These are phyloP conservation scores for Antheraea mylitta DNA, from an alignment of 1,140 invertebrate genomes.

Conservation along the genomic window DNA sequence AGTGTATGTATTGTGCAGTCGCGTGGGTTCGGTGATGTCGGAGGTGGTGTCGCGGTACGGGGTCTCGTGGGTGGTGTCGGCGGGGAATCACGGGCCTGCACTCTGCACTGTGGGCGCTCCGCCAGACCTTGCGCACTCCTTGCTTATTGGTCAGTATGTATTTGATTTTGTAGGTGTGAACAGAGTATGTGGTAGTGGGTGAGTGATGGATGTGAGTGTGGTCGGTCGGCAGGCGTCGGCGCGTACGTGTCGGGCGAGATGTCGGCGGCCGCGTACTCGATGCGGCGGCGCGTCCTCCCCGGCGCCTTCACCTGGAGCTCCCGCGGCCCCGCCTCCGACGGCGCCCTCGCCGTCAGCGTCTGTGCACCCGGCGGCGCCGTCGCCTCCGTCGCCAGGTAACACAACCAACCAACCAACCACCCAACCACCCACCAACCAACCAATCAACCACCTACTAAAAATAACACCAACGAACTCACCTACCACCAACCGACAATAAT, in stretches of 20 bases:
- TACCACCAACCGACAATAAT: no score
- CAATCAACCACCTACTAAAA: no score
- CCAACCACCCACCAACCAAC: no score
- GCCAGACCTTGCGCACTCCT: constrained; percentile 90
- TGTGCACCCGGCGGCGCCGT: no score
- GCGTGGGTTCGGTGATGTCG: constrained; percentile 91
- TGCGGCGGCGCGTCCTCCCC: constrained; percentile 89
- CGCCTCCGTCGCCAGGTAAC: no score
- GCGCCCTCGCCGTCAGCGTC: constrained; percentile 91
- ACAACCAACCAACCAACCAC: no score
- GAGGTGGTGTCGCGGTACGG: constrained; percentile 96
- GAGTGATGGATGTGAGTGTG: no score
- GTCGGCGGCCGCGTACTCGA: constrained; percentile 97
- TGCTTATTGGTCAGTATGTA: constrained; percentile 85
- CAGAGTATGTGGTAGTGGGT: no score
- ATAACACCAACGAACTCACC: no score
- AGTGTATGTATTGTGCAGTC: constrained; percentile 69
- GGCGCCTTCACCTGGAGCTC: constrained; percentile 98
- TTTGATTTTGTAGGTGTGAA: no score
- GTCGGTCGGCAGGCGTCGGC: constrained; percentile 85
- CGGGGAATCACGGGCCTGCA: constrained; percentile 97
- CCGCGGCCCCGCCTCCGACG: constrained; percentile 93
- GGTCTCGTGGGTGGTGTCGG: constrained; percentile 94
- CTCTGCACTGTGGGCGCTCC: constrained; percentile 95
- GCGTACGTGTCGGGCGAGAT: constrained; percentile 98